These are phyloP conservation scores for Cryptotis parvus DNA, from an alignment of 2,113 vertebrate species.

Conservation along the genomic window DNA sequence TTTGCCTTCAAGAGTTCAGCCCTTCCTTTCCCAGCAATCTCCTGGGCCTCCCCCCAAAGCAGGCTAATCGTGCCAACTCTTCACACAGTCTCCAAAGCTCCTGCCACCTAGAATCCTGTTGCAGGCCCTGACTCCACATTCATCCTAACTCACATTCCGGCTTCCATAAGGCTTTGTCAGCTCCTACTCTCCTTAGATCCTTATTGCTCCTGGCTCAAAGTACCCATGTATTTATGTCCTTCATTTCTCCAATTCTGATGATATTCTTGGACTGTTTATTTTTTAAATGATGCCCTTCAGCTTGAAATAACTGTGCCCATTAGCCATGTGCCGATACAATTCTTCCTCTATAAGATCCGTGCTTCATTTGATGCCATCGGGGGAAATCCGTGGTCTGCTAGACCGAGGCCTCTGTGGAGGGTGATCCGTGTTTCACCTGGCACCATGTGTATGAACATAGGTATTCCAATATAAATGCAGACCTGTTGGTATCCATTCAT, in stretches of 20 bases:
- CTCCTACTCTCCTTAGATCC: too few species aligned
- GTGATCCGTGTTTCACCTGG: fast-evolving
- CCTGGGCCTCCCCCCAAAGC: background rate
- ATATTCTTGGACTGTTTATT: background rate
- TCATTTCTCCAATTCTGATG: background rate
- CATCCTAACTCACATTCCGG: too few species aligned
- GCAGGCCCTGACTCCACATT: background rate
- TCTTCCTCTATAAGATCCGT: background rate
- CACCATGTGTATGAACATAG: fast-evolving
- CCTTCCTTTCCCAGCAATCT: background rate
- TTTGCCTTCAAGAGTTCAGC: background rate
- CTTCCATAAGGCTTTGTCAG: background rate
- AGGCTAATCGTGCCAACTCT: background rate
- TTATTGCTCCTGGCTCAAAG: background rate
- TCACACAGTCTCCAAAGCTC: background rate
- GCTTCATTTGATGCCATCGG: background rate
- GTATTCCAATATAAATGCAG: background rate
- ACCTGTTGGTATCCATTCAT: background rate
- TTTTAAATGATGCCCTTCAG: background rate
- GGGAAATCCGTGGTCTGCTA: background rate
- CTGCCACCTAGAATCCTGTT: fast-evolving
- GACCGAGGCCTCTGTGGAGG: background rate
- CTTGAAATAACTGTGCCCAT: background rate
- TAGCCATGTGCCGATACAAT: background rate
- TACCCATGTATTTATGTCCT: background rate